Percentiles rank a stretch among this genome's conserved stretches.
Evolutionary conservation across 37 sponge, comb jelly and placozoan species (phyloP).

Genomic region (Eunapius fragilis): DNA sequence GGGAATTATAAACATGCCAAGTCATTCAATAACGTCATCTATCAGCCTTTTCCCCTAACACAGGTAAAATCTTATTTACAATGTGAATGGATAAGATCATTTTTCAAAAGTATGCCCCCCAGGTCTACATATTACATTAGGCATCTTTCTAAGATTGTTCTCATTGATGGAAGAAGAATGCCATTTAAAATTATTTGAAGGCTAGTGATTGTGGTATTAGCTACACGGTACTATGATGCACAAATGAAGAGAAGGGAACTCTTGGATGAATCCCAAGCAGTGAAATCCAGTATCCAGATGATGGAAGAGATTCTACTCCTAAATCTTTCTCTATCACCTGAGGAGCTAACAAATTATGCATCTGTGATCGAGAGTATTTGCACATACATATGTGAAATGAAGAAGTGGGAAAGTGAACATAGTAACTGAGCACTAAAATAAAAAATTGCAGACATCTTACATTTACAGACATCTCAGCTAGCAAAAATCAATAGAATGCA

Average conservation of each 20-base stretch:
- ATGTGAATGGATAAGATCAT: too few relatives aligned
- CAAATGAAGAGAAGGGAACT: neutral
- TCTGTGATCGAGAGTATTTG: too few relatives aligned
- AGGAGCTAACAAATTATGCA: too few relatives aligned
- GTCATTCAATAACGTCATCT: conserved; percentile 38
- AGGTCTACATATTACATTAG: conserved; percentile 48
- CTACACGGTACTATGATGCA: neutral
- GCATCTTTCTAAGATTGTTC: conserved; percentile 37
- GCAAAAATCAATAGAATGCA: too few relatives aligned
- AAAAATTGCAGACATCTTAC: too few relatives aligned
- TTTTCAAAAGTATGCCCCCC: conserved; percentile 43
- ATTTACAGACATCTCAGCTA: too few relatives aligned
- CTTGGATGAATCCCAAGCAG: neutral
- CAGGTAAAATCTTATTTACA: conserved; percentile 12
- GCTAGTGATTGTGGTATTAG: neutral
- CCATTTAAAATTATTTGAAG: neutral
- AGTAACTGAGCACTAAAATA: too few relatives aligned
- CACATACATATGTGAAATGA: too few relatives aligned
- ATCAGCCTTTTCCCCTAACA: neutral
- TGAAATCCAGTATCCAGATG: too few relatives aligned
- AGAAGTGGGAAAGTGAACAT: too few relatives aligned
- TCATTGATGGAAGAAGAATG: conserved; percentile 25
- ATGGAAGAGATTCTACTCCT: too few relatives aligned
- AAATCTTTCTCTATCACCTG: too few relatives aligned
- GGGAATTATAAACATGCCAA: conserved; percentile 26